Base-by-base conservation (phyloP, 1,140 invertebrate species). In the Sarcophaga peregrina region DNA sequence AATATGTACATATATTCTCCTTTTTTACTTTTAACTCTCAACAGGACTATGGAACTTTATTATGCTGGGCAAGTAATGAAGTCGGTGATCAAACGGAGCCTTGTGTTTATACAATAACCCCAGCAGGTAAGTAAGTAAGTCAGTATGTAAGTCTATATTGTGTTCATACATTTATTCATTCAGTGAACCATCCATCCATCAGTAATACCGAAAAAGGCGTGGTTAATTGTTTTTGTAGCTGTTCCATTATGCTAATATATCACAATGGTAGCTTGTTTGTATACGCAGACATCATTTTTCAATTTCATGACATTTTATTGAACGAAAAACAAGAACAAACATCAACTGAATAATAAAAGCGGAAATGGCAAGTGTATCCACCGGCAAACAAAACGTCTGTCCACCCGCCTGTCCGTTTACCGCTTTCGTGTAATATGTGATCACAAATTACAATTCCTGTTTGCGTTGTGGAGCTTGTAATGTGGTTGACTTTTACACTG, bases 21-120 rank as follows among this genome's bases (percentile, higher is more conserved):
- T 83, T 83, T 52, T 80, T 81, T 50, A 17, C 46, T 72, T 92
- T 91, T n/a, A 45, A 45, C 25, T 50, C 50, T 78, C 48, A 20
- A 50, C 90, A 92, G 86, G 95, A 96, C 91, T 96, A 96, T 90
- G 96, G 95, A 45, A 95, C 94, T 81, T 91, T 96, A 8, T 92
- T 94, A 81, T 97, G 96, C 86, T 95, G 95, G 91, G 95, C 94
- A 0, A 93, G 92, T 85, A 96, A 96, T 90, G 91, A 92, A 81
- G 93, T 96, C 46, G 95, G 96, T 7, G 90, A 92, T 50, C 95
- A 96, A 87, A 93, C 91, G 84, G 93, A 94, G 46, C 94, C 95
- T 4, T 97, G 96, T 87, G 91, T 96, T 82, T 96, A 95, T 87
- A 95, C 95, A 85, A 94, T 96, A 50, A 92, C 95, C 83, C 94